Conservation (phyloP, 2,797 vertebrate genomes). For the Tenualosa thibaudeaui region DNA sequence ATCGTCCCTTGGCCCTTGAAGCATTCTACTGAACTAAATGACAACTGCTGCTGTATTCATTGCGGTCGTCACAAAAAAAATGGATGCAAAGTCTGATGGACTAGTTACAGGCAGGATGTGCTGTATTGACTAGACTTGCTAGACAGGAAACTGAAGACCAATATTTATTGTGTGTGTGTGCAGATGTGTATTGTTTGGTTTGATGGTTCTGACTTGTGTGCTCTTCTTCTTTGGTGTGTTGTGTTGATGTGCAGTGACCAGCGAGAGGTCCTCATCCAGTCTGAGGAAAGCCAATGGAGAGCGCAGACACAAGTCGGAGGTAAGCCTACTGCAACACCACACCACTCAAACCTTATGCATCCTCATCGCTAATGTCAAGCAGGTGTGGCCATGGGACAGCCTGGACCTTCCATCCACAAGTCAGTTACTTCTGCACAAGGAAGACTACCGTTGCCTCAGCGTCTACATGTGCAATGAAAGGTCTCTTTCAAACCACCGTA, state of each 20-base stretch:
- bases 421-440: too few relatives aligned
- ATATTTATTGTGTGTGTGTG: too few relatives aligned
- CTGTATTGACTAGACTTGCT: too few relatives aligned
- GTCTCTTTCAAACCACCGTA: not conserved
- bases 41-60: too few relatives aligned
- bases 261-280: slow-evolving; percentile 53
- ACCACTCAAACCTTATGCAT: not conserved
- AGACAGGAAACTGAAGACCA: too few relatives aligned
- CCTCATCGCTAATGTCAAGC: not conserved
- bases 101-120: not conserved
- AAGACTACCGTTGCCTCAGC: too few relatives aligned
- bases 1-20: not conserved
- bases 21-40: not conserved
- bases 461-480: not conserved
- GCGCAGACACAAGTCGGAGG: slow-evolving; percentile 60
- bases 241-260: slow-evolving; percentile 55
- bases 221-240: not conserved
- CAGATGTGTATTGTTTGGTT: not conserved
- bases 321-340: slow-evolving; percentile 34
- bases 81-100: not conserved
- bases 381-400: too few relatives aligned
- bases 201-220: not conserved
- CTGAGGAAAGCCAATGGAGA: slow-evolving; percentile 45
- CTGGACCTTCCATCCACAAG: too few relatives aligned
- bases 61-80: too few relatives aligned